Evolutionary conservation across 1,140 invertebrate species (phyloP).

Genomic region (Episyrphus balteatus): DNA sequence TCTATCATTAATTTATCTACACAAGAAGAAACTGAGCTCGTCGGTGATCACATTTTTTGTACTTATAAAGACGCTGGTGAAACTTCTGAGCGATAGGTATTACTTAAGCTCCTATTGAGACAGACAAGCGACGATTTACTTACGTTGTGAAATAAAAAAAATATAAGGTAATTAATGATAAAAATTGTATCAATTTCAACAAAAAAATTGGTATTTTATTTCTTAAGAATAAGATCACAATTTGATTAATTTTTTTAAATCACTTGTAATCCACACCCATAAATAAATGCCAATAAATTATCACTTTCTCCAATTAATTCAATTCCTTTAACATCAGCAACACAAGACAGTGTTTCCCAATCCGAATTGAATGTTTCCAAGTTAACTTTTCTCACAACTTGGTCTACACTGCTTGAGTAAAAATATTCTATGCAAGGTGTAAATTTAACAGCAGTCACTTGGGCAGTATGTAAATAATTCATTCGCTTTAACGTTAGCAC

Average conservation of each 20-base stretch:
- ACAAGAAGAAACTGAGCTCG: too few relatives aligned
- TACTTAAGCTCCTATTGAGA: too few relatives aligned
- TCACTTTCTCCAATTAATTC: neutral
- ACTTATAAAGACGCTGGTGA: too few relatives aligned
- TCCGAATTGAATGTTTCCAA: neutral
- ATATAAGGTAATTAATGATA: too few relatives aligned
- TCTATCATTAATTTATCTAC: too few relatives aligned
- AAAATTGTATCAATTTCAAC: too few relatives aligned
- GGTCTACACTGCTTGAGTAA: conserved; percentile 11
- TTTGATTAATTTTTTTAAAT: neutral
- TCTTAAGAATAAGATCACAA: too few relatives aligned
- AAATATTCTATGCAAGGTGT: neutral
- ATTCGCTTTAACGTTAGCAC: neutral
- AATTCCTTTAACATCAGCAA: conserved; percentile 13
- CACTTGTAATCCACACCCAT: conserved; percentile 12
- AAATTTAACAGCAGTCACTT: conserved; percentile 10
- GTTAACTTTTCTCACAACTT: conserved; percentile 8
- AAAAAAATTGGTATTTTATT: too few relatives aligned
- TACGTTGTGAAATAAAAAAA: too few relatives aligned
- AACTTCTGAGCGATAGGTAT: too few relatives aligned
- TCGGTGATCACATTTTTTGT: too few relatives aligned
- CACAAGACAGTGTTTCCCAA: conserved; percentile 1
- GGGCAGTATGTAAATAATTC: conserved; percentile 7
- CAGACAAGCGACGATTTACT: too few relatives aligned
- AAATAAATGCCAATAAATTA: neutral